Base-by-base conservation (phyloP, 2,113 vertebrate species). In the Cricetomys ansorgei region DNA sequence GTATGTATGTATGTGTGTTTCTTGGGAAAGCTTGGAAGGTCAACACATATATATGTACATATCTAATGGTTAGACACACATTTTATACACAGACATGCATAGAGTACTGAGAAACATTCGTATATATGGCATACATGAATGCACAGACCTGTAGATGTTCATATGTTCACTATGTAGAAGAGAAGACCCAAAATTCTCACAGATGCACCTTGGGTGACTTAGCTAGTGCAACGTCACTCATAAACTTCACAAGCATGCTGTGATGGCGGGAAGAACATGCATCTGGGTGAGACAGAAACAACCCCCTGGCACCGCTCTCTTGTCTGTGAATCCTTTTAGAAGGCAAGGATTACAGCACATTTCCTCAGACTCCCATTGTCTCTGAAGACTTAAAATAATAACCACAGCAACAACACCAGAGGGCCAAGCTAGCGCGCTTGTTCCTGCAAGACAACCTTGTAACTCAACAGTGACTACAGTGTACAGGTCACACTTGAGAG, bases 331-430 rank as follows among this genome's bases (percentile, higher is more conserved):
- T 45, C 40, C 27, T 88, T 94, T 88, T 23, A 81, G 87, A 21
- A 87, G 31, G 53, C 69, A 65, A 88, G 40, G 7, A 8, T 50
- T 29, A 57, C 5, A 70, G 29, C 67, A 70, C 69, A n/a, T 50
- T 67, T 91, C 45, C 89, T 65, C 65, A 87, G 84, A 80, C 29
- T 43, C 11, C 17, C 37, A 10, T 2, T 48, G 59, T 48, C 84
- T 94, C 93, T 17, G 37, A 77, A 34, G 83, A 95, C 86, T 73
- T 92, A 89, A 77, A 81, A 77, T 6, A 64, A 80, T 64, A 57
- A 29, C 37, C 70, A 64, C 15, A 17, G 29, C 21, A 83, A 85
- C 12, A 91, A 72, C 59, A 27, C 29, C 21, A 7, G 45, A 40
- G 89, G 85, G 70, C 48, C 43, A 55, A 88, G 70, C 11, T 67